Evolutionary conservation across 2,113 vertebrate genomes (phyloP), one percentile per base, ranked within the genome.

Genomic region (Petroica traversi): DNA sequence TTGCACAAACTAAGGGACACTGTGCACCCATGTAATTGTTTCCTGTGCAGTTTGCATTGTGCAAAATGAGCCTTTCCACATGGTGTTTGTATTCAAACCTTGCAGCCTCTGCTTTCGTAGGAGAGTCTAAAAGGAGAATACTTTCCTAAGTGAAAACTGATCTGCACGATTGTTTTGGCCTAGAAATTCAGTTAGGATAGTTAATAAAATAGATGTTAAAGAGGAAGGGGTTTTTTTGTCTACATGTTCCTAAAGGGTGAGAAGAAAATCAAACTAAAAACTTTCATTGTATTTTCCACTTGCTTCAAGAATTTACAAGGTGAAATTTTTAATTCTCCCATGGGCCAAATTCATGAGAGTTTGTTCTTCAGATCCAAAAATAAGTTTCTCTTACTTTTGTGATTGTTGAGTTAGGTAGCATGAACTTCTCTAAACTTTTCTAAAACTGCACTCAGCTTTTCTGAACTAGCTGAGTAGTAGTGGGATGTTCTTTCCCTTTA

Each of bases 301-400:
- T 85, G 29, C 41, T 83, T 96, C 36, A 81, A 26, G 59, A 82
- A 48, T 63, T 90, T 88, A 43, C 24, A 59, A 46, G 54, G 33
- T 71, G 6, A 31, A 75, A 48, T 54, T 48, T 93, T 19, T 55
- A 9, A 73, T 45, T 61, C 48, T 31, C 22, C 5, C 5, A 3
- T 45, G 51, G 38, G 58, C 29, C 58, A 76, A 49, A 88, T 67
- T 76, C 2, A 41, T 25, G 19, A 52, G 38, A 61, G 6, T 54
- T 91, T 74, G 28, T 41, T 77, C 12, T 38, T 73, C 48, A 66
- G 11, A 18, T 77, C 22, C 3, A 51, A 52, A 78, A 84, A 28
- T 23, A 15, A 10, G 33, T n/a, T 45, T 86, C 2, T 58, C 7
- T 31, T 71, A 14, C 1, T 51, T 59, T 45, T 25, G 73, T 46